These are phyloP conservation scores for Streptopelia turtur DNA, from an alignment of 2,797 vertebrate species.

Conservation along the genomic window DNA sequence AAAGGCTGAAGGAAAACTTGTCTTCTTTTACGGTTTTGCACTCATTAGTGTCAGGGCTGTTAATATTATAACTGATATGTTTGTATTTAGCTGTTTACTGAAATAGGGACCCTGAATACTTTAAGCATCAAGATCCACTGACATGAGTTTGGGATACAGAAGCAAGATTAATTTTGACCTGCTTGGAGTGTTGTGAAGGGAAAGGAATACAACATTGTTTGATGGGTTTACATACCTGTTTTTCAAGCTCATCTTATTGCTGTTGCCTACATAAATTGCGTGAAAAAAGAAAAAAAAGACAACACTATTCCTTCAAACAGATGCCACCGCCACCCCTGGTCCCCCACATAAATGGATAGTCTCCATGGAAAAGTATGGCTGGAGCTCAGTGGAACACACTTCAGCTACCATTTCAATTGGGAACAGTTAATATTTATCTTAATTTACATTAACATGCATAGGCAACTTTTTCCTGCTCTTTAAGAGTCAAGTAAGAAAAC, in stretches of 20 bases:
- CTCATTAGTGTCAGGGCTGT: background rate
- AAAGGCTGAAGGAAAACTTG: background rate
- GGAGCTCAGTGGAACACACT: background rate
- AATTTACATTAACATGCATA: background rate
- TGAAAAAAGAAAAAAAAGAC: too few relatives aligned
- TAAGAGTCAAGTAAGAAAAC: background rate
- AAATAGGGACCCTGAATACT: background rate
- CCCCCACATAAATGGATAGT: too few relatives aligned
- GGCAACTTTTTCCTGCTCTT: background rate
- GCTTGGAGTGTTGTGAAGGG: background rate
- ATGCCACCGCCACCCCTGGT: background rate
- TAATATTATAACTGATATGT: background rate
- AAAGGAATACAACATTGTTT: background rate
- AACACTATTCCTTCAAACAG: background rate
- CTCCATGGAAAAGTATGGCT: background rate
- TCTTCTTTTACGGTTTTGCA: background rate
- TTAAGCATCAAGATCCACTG: background rate
- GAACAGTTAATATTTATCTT: background rate
- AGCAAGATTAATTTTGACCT: background rate
- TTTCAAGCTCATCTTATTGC: background rate
- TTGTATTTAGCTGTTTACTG: background rate
- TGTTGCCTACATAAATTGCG: background rate
- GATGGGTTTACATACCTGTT: background rate
- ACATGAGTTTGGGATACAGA: background rate
- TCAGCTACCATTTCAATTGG: background rate